Evolutionary conservation across 2,888 invertebrate species (phyloP), one percentile per base, ranked within the genome.

Genomic region (Diplolepis rosae): DNA sequence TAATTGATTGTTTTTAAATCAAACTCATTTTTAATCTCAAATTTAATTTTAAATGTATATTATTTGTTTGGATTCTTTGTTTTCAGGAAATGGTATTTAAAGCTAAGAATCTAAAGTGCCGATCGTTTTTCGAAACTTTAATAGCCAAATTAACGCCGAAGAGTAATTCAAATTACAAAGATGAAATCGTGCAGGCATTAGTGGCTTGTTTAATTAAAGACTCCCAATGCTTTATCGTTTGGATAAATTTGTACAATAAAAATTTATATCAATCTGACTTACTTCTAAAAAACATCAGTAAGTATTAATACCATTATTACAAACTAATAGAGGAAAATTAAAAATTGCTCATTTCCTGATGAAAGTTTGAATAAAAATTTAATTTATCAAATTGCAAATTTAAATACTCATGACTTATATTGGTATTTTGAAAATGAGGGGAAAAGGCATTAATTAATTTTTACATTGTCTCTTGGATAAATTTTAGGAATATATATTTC

Each of bases 181-280:
- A 90, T 65, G 93, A 94, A 83, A 89, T 94, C 71, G 90, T 92
- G 56, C 90, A 91, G 65, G 90, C 92, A 76, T 86, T 95, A 52
- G 88, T 92, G 5, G 90, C 91, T 73, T 93, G 94, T 83, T 89
- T 95, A 48, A 86, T 86, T 27, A 89, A 89, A 66, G 94, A 95
- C 77, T 91, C 91, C 74, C 91, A 92, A 0, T 92, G 93, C 80
- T 93, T 93, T 79, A 91, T 91, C 56, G 90, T 91, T 0, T 95
- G 95, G 95, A 90, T 91, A 80, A 93, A 93, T 79, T 87, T 93
- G 65, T 94, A 95, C 88, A 89, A 91, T 32, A 93, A 93, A 83
- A 91, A 94, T 82, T 90, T 93, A 24, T 90, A 91, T 71, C 92
- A 93, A 81, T 93, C 94, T 22, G 92, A 93, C 45, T 90, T 93